Percentiles rank a stretch among this genome's conserved stretches.
These are phyloP conservation scores for Idaea aversata DNA, from an alignment of 2,888 invertebrate genomes.

Conservation along the genomic window DNA sequence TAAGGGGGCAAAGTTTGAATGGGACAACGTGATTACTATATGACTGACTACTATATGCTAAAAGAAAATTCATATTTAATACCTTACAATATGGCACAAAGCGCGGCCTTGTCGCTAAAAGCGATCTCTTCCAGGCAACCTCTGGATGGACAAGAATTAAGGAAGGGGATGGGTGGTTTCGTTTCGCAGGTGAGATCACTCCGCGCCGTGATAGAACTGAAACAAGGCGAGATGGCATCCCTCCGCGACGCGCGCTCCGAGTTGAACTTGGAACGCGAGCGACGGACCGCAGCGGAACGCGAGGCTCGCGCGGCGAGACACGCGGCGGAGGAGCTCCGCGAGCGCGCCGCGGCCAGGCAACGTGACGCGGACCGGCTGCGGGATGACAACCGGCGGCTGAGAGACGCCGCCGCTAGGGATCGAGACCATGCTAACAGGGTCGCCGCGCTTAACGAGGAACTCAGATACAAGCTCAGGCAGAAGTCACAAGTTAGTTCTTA, in stretches of 20 bases:
- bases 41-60: too few species aligned
- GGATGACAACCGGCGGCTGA: conserved; percentile 85
- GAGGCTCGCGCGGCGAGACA: conserved; percentile 89
- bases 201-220: conserved; percentile 92
- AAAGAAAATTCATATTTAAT: too few species aligned
- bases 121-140: too few species aligned
- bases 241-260: conserved; percentile 86
- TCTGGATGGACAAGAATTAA: too few species aligned
- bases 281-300: conserved; percentile 85
- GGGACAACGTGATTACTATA: too few species aligned
- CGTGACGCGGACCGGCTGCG: conserved; percentile 83
- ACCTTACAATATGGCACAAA: too few species aligned
- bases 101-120: too few species aligned
- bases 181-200: conserved; percentile 81
- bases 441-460: conserved; percentile 91
- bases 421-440: conserved; percentile 88
- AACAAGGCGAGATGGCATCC: conserved; percentile 91
- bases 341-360: conserved; percentile 86
- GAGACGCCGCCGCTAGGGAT: conserved; percentile 87
- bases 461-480: conserved; percentile 92
- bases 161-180: too few species aligned
- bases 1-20: too few species aligned
- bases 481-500: conserved; percentile 90
- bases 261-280: conserved; percentile 86
- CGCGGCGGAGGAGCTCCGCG: conserved; percentile 91